Evolutionary conservation across 2,113 vertebrate species (phyloP).

Genomic region (Tragelaphus imberbis): DNA sequence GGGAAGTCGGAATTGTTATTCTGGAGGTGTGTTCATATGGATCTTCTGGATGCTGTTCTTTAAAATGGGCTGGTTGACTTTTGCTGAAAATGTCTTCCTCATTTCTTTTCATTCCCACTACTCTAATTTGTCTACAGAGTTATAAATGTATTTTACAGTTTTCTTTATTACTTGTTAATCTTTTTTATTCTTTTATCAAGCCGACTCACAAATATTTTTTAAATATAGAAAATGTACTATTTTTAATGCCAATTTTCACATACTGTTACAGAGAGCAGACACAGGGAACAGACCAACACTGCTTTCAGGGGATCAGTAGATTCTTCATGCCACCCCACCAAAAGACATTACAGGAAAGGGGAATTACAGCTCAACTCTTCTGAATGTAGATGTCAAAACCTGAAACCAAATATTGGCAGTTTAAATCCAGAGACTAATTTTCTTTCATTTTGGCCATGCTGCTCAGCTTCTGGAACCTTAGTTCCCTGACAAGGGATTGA

Average conservation of each 20-base stretch:
- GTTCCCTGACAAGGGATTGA: not conserved
- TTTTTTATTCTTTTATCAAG: not conserved
- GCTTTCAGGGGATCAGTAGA: not conserved
- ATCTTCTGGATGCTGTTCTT: not conserved
- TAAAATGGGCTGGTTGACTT: not conserved
- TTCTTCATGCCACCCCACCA: no score
- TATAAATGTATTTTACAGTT: not conserved
- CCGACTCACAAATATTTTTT: not conserved
- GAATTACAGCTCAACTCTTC: not conserved
- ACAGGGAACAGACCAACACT: not conserved
- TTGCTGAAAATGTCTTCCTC: not conserved
- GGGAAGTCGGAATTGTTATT: not conserved
- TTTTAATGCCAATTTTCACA: not conserved
- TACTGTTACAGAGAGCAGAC: not conserved
- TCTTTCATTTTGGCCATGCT: not conserved
- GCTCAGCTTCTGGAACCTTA: rapidly evolving
- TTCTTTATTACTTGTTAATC: not conserved
- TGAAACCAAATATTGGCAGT: not conserved
- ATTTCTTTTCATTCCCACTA: not conserved
- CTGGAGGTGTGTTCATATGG: not conserved
- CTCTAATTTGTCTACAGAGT: not conserved
- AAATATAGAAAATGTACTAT: not conserved
- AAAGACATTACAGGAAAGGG: not conserved
- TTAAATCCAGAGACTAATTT: not conserved
- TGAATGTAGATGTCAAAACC: not conserved